Evolutionary conservation across 1,140 invertebrate species (phyloP).

Genomic region (Magallana gigas): DNA sequence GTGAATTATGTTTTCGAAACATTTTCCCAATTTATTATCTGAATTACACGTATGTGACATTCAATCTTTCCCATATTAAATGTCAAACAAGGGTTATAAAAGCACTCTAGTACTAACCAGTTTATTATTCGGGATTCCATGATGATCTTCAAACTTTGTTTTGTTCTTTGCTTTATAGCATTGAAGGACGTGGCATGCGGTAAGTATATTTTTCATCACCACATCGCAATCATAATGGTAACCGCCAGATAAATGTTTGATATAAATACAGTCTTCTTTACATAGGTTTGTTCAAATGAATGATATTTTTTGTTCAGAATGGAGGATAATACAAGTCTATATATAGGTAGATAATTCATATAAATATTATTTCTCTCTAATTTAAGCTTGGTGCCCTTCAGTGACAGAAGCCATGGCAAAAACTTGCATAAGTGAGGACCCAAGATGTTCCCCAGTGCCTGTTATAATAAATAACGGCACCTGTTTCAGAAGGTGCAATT

Average conservation of each 20-base stretch:
- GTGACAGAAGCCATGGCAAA: background rate
- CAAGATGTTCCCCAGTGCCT: background rate
- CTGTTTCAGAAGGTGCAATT: background rate
- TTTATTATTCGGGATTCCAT: background rate
- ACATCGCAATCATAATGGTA: background rate
- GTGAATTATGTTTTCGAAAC: too few relatives aligned
- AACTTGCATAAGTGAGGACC: background rate
- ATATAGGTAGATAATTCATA: too few relatives aligned
- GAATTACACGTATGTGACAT: too few relatives aligned
- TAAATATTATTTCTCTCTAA: too few relatives aligned
- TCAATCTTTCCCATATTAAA: too few relatives aligned
- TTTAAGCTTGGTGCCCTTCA: background rate
- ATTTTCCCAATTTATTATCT: too few relatives aligned
- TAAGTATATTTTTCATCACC: background rate
- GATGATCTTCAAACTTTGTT: background rate
- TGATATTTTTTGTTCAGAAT: too few relatives aligned
- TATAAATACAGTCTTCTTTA: background rate
- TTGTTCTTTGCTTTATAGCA: background rate
- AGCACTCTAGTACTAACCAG: too few relatives aligned
- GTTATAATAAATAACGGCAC: background rate
- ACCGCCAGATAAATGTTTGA: background rate
- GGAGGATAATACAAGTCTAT: too few relatives aligned
- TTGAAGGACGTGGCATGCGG: background rate
- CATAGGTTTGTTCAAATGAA: background rate
- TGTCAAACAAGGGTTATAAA: too few relatives aligned